Base-by-base conservation (phyloP, 2,888 invertebrate genomes). In the Acheta domesticus region DNA sequence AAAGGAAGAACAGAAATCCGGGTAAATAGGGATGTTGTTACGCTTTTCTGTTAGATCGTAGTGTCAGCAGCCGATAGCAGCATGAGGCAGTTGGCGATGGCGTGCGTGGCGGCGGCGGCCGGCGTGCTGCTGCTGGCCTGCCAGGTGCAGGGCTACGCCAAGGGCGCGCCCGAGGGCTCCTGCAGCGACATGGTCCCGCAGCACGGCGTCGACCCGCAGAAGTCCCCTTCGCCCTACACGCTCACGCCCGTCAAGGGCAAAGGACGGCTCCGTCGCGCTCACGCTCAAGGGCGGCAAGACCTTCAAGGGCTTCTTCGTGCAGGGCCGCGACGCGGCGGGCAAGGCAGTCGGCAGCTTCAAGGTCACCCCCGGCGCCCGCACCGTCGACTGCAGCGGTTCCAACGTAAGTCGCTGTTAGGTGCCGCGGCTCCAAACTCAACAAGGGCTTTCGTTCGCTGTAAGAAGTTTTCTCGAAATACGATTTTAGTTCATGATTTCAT, bases 281-380 rank as follows among this genome's bases (percentile, higher is more conserved):
- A 23, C 49, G 21, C 73, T 76, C 62, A 79, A 79, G 20, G n/a
- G 62, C 12, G 49, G 76, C 5, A 76, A 76, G 62, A 76, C 75
- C 49, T 76, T 79, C 79, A 79, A 79, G 79, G 79, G 79, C 62
- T 79, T 79, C 76, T 50, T 79, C n/a, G 79, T 79, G 50, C 79
- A 79, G 20, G 79, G 49, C 12, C 79, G 79, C 14, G 79, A 76
- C 5, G 79, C 73, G 2, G 4, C 62, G 4, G 79, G 62, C 12
- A 62, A 50, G 62, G 76, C 76, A 1, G 49, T 75, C 21, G 79
- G 79, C n/a, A 76, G 76, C 3, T 79, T 75, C 62, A 76, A 76
- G 48, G 19, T n/a, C 23, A 75, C 49, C 12, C 21, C 48, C 19
- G 73, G 21, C 16, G 36, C 76, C 23, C 75, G 73, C 36, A 50